phyloP scores from a whole-genome alignment of 2,113 vertebrate genomes.

The Cryptomyrus ogoouensis region DNA sequence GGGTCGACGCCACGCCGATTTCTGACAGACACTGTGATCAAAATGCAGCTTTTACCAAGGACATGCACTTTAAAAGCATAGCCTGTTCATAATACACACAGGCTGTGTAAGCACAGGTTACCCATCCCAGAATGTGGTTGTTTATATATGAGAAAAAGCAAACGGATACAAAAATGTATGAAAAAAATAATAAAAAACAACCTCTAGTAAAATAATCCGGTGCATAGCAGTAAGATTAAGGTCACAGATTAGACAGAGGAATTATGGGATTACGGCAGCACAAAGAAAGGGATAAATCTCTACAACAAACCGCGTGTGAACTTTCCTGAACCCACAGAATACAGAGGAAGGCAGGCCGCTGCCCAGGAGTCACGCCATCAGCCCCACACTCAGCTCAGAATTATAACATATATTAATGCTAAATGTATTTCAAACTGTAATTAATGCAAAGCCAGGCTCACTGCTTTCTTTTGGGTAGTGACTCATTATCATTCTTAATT shows the following conservation, averaged over 20 bases:
- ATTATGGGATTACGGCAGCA: background rate
- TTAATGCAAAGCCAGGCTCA: background rate
- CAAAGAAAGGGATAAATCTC: background rate
- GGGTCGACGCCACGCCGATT: background rate
- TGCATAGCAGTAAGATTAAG: constrained; percentile 62
- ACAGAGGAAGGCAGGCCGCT: background rate
- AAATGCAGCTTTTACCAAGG: background rate
- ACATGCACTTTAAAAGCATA: background rate
- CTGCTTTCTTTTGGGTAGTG: background rate
- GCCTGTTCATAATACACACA: background rate
- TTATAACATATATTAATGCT: background rate
- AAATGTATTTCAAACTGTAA: background rate
- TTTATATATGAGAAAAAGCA: constrained; percentile 15
- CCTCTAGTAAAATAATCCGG: constrained; percentile 36
- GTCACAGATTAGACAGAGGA: constrained; percentile 67
- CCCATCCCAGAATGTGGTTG: background rate
- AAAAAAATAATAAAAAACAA: background rate
- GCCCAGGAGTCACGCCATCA: background rate
- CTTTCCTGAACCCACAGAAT: background rate
- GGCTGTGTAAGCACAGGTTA: background rate
- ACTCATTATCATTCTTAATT: background rate
- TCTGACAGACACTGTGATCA: background rate
- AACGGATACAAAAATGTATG: constrained; percentile 41
- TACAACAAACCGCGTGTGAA: background rate
- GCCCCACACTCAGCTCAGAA: background rate